phyloP scores from a whole-genome alignment of 2,797 vertebrate species.

The Morelia viridis region DNA sequence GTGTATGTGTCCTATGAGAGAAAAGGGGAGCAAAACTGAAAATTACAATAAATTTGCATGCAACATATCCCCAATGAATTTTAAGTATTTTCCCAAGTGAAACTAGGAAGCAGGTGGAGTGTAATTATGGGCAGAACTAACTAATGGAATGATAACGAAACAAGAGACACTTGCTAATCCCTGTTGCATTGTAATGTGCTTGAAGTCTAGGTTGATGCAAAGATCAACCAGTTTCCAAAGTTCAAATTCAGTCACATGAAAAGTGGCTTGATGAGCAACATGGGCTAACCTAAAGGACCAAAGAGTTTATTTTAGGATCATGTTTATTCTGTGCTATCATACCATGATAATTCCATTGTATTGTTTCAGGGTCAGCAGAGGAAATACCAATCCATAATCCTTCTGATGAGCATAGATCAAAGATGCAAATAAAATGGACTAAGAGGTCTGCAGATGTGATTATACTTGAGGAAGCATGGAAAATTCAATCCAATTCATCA shows the following conservation, averaged over 20 bases:
- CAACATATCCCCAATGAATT: neutral
- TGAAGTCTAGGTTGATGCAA: constrained; percentile 1
- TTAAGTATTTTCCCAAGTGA: constrained; percentile 1
- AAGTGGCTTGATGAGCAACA: neutral
- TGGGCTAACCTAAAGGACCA: neutral
- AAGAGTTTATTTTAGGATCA: constrained; percentile 4
- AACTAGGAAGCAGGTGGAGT: neutral
- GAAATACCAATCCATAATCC: constrained; percentile 16
- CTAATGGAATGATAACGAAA: neutral
- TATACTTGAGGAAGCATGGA: neutral
- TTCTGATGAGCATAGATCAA: neutral
- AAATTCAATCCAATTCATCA: neutral
- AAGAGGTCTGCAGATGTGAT: neutral
- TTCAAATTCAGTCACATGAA: constrained; percentile 15
- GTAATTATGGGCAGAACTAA: neutral
- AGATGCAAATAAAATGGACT: neutral
- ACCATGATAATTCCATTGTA: neutral
- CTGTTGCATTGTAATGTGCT: neutral
- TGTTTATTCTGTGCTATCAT: neutral
- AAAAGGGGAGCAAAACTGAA: neutral
- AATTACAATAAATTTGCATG: neutral
- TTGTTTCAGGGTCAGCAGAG: neutral
- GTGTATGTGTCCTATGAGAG: neutral
- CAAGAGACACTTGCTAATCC: neutral
- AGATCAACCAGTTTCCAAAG: constrained; percentile 25